phyloP scores from a whole-genome alignment of 2,888 invertebrate genomes.

The Dryobota labecula region DNA sequence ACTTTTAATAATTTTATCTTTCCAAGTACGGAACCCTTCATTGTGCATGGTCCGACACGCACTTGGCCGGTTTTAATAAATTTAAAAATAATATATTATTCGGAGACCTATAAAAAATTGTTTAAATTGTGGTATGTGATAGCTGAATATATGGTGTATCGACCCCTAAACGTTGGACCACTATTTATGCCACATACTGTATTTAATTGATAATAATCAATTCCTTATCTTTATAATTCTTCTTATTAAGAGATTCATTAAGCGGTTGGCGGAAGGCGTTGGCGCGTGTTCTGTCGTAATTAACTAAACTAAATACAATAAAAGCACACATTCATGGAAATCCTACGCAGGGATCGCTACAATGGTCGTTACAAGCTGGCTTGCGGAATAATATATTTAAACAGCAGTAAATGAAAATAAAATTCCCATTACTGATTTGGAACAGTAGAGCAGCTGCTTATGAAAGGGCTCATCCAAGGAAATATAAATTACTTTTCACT shows the following conservation, averaged over 20 bases:
- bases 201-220: slow-evolving; percentile 11
- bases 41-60: too few species aligned
- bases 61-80: too few species aligned
- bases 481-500: too few species aligned
- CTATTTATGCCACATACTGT: too few species aligned
- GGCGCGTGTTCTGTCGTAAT: slow-evolving; percentile 74
- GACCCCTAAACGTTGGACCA: too few species aligned
- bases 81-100: too few species aligned
- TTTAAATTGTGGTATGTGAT: too few species aligned
- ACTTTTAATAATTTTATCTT: too few species aligned
- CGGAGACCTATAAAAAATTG: too few species aligned
- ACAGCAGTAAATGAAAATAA: neutral
- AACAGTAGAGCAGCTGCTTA: neutral
- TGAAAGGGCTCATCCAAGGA: neutral
- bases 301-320: slow-evolving; percentile 74
- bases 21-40: too few species aligned
- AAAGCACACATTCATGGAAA: slow-evolving; percentile 62
- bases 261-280: slow-evolving; percentile 64
- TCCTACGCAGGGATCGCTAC: slow-evolving; percentile 67
- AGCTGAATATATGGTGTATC: too few species aligned
- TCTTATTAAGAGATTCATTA: slow-evolving; percentile 48
- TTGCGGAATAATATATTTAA: neutral
- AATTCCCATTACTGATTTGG: neutral
- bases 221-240: slow-evolving; percentile 29
- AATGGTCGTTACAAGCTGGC: slow-evolving; percentile 40